Percentiles rank a stretch among this genome's conserved stretches.
Evolutionary conservation across 2,113 vertebrate species (phyloP).

Genomic region (Synodontis membranacea): DNA sequence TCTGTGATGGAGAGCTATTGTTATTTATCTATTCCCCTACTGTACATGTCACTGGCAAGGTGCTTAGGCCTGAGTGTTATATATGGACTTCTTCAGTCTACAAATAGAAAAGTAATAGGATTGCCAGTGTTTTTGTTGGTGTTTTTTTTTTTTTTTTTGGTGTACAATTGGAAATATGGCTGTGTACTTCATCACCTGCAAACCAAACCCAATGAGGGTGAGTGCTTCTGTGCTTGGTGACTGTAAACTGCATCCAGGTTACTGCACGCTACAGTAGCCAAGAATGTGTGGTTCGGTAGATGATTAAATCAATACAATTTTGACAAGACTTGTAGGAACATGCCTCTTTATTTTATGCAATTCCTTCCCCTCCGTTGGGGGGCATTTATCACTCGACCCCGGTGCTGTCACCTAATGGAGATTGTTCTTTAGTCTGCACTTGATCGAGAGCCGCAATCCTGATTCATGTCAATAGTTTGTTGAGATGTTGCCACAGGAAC

Average conservation of each 20-base stretch:
- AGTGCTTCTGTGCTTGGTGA: conserved; percentile 45
- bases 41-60: conserved; percentile 52
- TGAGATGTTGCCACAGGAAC: conserved; percentile 81
- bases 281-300: conserved; percentile 91
- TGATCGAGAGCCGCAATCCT: conserved; percentile 86
- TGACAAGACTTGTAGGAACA: conserved; percentile 97
- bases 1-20: conserved; percentile 58
- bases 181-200: conserved; percentile 77
- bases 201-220: conserved; percentile 72
- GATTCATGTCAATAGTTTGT: conserved; percentile 85
- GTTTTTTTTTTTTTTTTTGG: conserved; percentile 70
- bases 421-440: conserved; percentile 86
- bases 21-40: conserved; percentile 61
- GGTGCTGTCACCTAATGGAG: conserved; percentile 89
- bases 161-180: conserved; percentile 63
- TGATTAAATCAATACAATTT: conserved; percentile 99
- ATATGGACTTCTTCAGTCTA: conserved; percentile 64
- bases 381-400: conserved; percentile 91
- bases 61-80: conserved; percentile 60
- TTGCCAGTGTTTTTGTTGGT: conserved; percentile 72
- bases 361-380: conserved; percentile 84
- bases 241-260: conserved; percentile 66
- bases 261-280: conserved; percentile 85
- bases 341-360: conserved; percentile 91
- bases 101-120: conserved; percentile 78